Evolutionary conservation across 2,797 vertebrate species (phyloP), one percentile per base, ranked within the genome.

Genomic region (Mus minutoides): DNA sequence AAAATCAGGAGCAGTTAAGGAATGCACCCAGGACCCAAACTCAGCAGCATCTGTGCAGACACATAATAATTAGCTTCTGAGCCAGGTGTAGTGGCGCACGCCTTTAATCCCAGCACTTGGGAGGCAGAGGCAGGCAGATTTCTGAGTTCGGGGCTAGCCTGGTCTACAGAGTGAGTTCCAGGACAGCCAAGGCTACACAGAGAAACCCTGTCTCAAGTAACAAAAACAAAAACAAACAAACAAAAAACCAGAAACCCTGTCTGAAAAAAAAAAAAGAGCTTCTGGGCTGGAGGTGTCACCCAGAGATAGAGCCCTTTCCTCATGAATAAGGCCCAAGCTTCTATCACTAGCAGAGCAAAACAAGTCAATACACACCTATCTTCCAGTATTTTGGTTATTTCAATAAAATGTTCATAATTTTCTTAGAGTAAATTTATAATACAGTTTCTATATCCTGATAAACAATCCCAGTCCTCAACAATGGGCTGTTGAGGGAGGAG

Each of bases 371-470:
- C 19, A 83, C 3, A 31, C 6, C 10, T 37, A 11, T 24, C 19
- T 46, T 49, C 40, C 46, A 40, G 56, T 86, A 64, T 56, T 21
- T 64, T 56, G 88, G 73, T 34, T 54, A 58, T 21, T 52, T 75
- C 62, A 77, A 29, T 46, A 43, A 87, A 85, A 34, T 88, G 49
- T 69, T 94, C 46, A 82, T 37, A 40, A 54, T 85, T 92, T 85
- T 91, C 71, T 94, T 85, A n/a, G n/a, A 83, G 43, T 67, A 10
- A 85, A 49, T 69, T 83, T 93, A 76, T 86, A 95, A 40, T 76
- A 8, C 6, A 78, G 3, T 90, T 87, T 93, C 69, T 79, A 1
- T 6, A 6, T 88, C n/a, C 34, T 88, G 78, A 43, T 52, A 60
- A 89, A 9, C 4, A 91, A 2, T 75, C 22, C 10, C 43, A 29